These are phyloP conservation scores for Lepus townsendii DNA, from an alignment of 2,797 vertebrate species.

Conservation along the genomic window DNA sequence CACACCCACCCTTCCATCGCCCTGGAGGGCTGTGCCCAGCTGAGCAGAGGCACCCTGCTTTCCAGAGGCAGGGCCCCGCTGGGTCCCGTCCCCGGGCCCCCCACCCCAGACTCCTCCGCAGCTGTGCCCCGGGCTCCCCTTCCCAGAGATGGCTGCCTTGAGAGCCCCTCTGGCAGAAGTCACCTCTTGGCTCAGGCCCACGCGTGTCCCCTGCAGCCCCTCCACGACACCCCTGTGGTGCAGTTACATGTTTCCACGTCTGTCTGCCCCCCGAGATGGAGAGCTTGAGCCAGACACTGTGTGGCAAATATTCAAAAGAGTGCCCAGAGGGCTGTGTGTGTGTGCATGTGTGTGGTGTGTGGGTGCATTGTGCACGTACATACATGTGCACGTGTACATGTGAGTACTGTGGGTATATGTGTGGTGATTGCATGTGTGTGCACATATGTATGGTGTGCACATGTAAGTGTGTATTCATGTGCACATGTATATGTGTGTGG, in stretches of 20 bases:
- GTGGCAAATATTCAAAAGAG: background rate
- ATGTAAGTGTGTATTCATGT: too few species aligned
- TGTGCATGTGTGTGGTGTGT: background rate
- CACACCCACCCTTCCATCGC: background rate
- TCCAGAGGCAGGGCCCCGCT: background rate
- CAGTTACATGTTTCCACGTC: fast-evolving
- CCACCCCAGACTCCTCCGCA: background rate
- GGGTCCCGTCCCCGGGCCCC: background rate
- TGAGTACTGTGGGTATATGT: too few species aligned
- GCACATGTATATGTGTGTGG: too few species aligned
- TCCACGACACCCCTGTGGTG: background rate
- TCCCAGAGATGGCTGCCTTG: background rate
- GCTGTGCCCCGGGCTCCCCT: background rate
- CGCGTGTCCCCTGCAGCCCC: fast-evolving
- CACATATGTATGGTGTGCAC: background rate
- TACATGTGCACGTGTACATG: too few species aligned
- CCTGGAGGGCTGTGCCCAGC: background rate
- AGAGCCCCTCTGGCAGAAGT: background rate
- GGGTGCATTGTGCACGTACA: too few species aligned
- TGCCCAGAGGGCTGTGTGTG: background rate
- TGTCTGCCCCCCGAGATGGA: background rate
- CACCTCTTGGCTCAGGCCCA: background rate
- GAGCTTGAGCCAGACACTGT: background rate
- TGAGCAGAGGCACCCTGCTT: background rate
- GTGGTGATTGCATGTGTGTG: too few species aligned